These are phyloP conservation scores for Drosophila nr. medialis DNA, from an alignment of 2,888 invertebrate genomes.

Conservation along the genomic window DNA sequence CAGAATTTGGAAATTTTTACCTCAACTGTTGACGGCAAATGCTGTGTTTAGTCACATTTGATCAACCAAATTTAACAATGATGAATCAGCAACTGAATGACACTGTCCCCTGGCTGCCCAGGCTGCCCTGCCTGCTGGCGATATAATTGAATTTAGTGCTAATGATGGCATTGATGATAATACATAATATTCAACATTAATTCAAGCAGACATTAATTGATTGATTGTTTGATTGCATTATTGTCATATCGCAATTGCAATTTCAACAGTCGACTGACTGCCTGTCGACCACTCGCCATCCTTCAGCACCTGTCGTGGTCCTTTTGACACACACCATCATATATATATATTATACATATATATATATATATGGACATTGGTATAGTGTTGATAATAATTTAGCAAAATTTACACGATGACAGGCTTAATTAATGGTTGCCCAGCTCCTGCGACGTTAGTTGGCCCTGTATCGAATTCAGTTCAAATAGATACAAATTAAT, in stretches of 20 bases:
- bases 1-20: conserved; percentile 11
- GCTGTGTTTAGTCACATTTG: conserved; percentile 12
- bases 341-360: background rate
- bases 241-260: conserved; percentile 76
- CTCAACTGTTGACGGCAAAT: background rate
- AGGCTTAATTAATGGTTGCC: conserved; percentile 68
- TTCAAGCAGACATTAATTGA: conserved; percentile 77
- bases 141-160: conserved; percentile 77
- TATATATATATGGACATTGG: background rate
- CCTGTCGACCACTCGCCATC: background rate
- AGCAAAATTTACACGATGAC: conserved; percentile 73
- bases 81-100: conserved; percentile 57
- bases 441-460: conserved; percentile 7
- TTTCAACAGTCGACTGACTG: conserved; percentile 35
- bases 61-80: conserved; percentile 52
- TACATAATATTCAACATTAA: conserved; percentile 75
- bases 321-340: conserved; percentile 8
- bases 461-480: conserved; percentile 6
- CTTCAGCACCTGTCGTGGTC: conserved; percentile 19
- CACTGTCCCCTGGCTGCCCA: conserved; percentile 6
- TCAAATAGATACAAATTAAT: conserved; percentile 52
- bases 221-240: conserved; percentile 81
- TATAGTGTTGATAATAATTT: conserved; percentile 71
- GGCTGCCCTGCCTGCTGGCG: background rate
- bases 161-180: conserved; percentile 77